phyloP scores from a whole-genome alignment of 2,113 vertebrate species.

The Lethenteron camtschaticum region DNA sequence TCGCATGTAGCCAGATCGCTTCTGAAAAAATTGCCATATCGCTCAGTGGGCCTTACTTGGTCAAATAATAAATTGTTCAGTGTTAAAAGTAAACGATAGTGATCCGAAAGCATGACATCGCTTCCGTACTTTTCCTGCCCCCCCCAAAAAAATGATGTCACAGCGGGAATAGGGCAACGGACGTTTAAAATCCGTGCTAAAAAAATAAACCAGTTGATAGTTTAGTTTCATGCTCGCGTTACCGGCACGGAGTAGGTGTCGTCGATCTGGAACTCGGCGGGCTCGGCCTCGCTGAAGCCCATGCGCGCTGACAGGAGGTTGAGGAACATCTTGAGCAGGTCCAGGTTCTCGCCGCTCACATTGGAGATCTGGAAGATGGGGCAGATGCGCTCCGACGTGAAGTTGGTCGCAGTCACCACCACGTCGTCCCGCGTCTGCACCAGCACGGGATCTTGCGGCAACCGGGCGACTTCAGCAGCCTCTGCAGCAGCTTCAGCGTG shows the following conservation, averaged over 20 bases:
- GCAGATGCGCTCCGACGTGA: constrained; percentile 97
- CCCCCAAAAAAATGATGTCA: no score
- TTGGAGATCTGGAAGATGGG: constrained; percentile 98
- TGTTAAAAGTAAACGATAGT: no score
- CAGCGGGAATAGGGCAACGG: no score
- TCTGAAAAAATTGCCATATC: no score
- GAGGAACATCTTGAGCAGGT: constrained; percentile 92
- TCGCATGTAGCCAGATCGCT: no score
- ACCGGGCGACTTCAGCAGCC: constrained; percentile 85
- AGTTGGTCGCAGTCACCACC: constrained; percentile 92
- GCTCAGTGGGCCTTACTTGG: no score
- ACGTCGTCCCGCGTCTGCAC: constrained; percentile 95
- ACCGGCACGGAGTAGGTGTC: constrained; percentile 98
- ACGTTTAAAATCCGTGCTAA: no score
- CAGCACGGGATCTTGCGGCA: constrained; percentile 88
- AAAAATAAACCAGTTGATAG: no score
- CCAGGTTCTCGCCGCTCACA: constrained; percentile 79
- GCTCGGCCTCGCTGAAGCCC: constrained; percentile 77
- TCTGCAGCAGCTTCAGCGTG: constrained; percentile 83
- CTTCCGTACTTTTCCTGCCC: no score
- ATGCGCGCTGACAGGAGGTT: constrained; percentile 87
- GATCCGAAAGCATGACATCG: no score
- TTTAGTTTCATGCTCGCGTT: constrained; percentile 11
- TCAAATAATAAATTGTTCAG: no score
- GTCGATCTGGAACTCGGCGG: constrained; percentile 93